Evolutionary conservation across 2,797 vertebrate genomes (phyloP).

Genomic region (Etheostoma perlongum): DNA sequence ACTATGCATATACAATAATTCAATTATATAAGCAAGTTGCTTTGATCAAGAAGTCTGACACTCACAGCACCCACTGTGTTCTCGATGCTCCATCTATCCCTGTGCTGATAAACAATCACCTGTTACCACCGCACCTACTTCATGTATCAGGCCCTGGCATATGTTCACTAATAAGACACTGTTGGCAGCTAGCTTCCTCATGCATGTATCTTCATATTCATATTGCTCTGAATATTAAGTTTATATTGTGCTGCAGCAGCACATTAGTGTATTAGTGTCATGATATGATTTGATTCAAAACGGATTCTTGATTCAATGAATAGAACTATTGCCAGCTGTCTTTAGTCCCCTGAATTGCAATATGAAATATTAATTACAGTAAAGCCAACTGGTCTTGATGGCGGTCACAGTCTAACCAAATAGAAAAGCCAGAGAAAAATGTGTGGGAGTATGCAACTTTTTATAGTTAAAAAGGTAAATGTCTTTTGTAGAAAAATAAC

Average conservation of each 20-base stretch:
- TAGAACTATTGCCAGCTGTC: not conserved
- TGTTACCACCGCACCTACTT: slow-evolving; percentile 38
- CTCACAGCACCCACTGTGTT: slow-evolving; percentile 24
- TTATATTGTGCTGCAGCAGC: slow-evolving; percentile 27
- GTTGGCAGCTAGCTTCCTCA: slow-evolving; percentile 11
- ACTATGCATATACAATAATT: slow-evolving; percentile 47
- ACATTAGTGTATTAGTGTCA: not conserved
- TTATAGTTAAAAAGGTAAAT: not conserved
- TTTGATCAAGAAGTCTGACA: slow-evolving; percentile 41
- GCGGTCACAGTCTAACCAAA: not conserved
- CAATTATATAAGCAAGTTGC: slow-evolving; percentile 42
- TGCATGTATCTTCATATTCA: slow-evolving; percentile 28
- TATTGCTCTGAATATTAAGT: slow-evolving; percentile 20
- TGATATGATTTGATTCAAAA: not conserved
- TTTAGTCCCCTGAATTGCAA: not conserved
- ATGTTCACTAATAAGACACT: slow-evolving; percentile 20
- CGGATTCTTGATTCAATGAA: not conserved
- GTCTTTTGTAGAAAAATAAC: not conserved
- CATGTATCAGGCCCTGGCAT: slow-evolving; percentile 19
- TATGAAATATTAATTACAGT: not conserved
- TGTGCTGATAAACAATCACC: slow-evolving; percentile 48
- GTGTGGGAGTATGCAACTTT: not conserved
- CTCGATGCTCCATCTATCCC: slow-evolving; percentile 22
- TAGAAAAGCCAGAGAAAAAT: not conserved
- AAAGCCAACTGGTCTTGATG: not conserved